A percentile compares a stretch with the other conserved stretches of the same genome.
Evolutionary conservation across 1,140 invertebrate species (phyloP).

Genomic region (Drosophila melanica): DNA sequence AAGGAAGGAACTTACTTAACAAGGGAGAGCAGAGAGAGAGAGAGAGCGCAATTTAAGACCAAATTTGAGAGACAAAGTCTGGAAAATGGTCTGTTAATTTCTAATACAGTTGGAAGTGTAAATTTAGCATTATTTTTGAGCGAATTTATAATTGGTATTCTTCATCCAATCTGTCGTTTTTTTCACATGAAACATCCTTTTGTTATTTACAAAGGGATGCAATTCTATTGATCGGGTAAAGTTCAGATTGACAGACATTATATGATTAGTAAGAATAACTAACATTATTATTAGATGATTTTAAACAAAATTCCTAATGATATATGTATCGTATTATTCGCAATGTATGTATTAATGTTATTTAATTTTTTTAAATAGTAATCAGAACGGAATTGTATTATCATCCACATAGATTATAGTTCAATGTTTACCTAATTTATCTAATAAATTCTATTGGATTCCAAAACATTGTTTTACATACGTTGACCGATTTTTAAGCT

Average conservation of each 20-base stretch:
- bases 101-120: constrained; percentile 1
- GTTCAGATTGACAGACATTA: too few species aligned
- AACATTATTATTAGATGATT: too few species aligned
- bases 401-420: too few species aligned
- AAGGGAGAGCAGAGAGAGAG: not conserved
- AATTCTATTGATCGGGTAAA: not conserved
- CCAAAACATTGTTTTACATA: constrained; percentile 16
- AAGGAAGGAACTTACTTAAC: not conserved
- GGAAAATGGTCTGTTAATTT: not conserved
- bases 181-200: constrained; percentile 4
- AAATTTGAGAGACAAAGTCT: constrained; percentile 6
- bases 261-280: too few species aligned
- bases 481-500: constrained; percentile 38
- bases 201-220: not conserved
- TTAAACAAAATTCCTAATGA: too few species aligned
- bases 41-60: not conserved
- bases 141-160: not conserved
- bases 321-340: too few species aligned
- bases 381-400: too few species aligned
- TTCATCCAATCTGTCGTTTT: not conserved
- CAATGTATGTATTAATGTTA: too few species aligned
- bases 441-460: constrained; percentile 1
- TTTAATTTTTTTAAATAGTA: too few species aligned
- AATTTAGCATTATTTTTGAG: not conserved
- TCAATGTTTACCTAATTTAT: not conserved